Evolutionary conservation across 1,140 invertebrate genomes (phyloP).

Genomic region (Drosophila repleta): DNA sequence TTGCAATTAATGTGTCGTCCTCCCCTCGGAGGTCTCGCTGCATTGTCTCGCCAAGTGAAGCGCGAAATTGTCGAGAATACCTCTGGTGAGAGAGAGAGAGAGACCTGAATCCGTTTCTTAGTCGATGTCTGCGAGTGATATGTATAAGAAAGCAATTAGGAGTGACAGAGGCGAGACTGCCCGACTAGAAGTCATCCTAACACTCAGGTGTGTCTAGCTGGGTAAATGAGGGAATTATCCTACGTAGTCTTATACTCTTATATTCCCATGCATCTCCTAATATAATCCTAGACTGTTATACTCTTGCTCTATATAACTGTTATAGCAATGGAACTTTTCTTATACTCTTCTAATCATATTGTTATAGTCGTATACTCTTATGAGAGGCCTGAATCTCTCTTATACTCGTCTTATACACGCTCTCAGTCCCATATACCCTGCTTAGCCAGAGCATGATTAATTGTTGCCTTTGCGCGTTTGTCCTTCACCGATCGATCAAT

Average conservation of each 20-base stretch:
- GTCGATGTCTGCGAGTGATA: constrained; percentile 2
- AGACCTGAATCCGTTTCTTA: constrained; percentile 12
- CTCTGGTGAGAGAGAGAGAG: too few relatives aligned
- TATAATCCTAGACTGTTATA: too few relatives aligned
- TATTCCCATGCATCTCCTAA: too few relatives aligned
- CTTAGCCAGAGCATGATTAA: neutral
- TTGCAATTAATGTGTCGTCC: constrained; percentile 31
- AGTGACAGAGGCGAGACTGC: too few relatives aligned
- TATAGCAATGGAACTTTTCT: too few relatives aligned
- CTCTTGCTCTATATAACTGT: too few relatives aligned
- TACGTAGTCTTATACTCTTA: too few relatives aligned
- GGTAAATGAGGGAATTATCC: too few relatives aligned
- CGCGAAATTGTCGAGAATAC: constrained; percentile 8
- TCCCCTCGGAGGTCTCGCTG: constrained; percentile 2
- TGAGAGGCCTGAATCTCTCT: too few relatives aligned
- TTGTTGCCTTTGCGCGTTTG: constrained; percentile 5
- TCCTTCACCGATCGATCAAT: constrained; percentile 25
- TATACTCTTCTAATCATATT: too few relatives aligned
- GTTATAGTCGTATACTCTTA: too few relatives aligned
- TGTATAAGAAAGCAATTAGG: neutral
- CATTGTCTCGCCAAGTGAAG: constrained; percentile 1
- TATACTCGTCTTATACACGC: too few relatives aligned
- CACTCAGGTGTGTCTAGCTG: neutral
- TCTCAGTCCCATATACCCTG: neutral
- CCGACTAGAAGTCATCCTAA: neutral